Percentiles rank a stretch among this genome's conserved stretches.
phyloP scores from a whole-genome alignment of 37 sponge, comb jelly and placozoan species.

The Bolinopsis microptera region DNA sequence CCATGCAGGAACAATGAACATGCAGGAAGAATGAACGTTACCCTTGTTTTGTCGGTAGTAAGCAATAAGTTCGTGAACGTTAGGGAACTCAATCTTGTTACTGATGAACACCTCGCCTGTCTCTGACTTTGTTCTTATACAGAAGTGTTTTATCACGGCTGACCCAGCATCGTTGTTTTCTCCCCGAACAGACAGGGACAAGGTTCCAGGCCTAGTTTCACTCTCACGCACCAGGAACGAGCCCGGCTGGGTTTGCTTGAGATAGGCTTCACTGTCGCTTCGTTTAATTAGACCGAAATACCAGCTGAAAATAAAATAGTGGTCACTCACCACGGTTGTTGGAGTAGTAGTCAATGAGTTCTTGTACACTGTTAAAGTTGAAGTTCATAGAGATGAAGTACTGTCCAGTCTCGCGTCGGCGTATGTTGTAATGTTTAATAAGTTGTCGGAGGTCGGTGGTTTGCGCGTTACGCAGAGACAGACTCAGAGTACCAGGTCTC shows the following conservation, averaged over 20 bases:
- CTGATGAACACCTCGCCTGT: conserved; percentile 55
- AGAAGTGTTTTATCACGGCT: conserved; percentile 59
- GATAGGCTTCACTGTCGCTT: conserved; percentile 93
- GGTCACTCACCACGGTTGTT: background rate
- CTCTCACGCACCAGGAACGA: conserved; percentile 90
- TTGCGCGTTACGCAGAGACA: background rate
- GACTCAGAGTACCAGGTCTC: background rate
- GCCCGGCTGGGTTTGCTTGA: conserved; percentile 74
- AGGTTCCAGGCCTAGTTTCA: conserved; percentile 79
- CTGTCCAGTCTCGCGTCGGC: conserved; percentile 16
- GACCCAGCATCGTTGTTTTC: conserved; percentile 8
- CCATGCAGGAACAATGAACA: background rate
- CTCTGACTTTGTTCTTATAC: conserved; percentile 58
- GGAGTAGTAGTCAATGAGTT: background rate
- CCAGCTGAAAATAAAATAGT: conserved; percentile 77
- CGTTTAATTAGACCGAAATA: conserved; percentile 94
- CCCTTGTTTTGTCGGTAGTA: conserved; percentile 61
- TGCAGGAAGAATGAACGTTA: background rate
- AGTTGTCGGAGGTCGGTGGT: background rate
- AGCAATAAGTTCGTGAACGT: conserved; percentile 31
- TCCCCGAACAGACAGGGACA: conserved; percentile 41
- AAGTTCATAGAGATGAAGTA: background rate
- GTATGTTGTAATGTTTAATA: background rate
- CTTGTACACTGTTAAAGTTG: background rate
- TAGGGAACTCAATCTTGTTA: conserved; percentile 52